Percentiles rank a stretch among this genome's conserved stretches.
Evolutionary conservation across 2,113 vertebrate genomes (phyloP).

Genomic region (Coturnix japonica): DNA sequence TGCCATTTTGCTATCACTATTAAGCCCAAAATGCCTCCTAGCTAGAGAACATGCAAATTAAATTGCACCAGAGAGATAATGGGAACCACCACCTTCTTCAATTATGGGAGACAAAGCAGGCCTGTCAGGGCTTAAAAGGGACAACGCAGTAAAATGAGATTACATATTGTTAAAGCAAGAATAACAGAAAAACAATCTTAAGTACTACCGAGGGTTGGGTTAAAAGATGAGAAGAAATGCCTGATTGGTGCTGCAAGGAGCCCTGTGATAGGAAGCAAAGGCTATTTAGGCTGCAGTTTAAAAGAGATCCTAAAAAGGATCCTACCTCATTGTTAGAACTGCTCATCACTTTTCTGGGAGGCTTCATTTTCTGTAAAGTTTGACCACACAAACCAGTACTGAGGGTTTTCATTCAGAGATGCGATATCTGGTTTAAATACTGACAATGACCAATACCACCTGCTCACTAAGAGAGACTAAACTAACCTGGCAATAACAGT

Average conservation of each 20-base stretch:
- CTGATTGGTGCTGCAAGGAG: conserved; percentile 54
- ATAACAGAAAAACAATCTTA: background rate
- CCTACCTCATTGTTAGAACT: conserved; percentile 71
- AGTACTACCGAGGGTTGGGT: background rate
- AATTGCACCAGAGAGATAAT: background rate
- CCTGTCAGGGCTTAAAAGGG: background rate
- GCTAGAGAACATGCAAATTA: conserved; percentile 65
- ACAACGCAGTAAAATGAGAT: background rate
- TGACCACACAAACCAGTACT: conserved; percentile 68
- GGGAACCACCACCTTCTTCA: conserved; percentile 52
- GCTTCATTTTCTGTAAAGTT: conserved; percentile 71
- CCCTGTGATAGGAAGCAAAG: conserved; percentile 50
- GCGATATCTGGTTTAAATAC: conserved; percentile 40
- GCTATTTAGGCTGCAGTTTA: conserved; percentile 35
- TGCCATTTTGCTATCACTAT: background rate
- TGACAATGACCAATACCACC: conserved; percentile 11
- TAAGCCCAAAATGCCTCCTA: conserved; percentile 28
- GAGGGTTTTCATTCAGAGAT: conserved; percentile 53
- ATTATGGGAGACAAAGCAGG: background rate
- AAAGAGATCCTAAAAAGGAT: conserved; percentile 57
- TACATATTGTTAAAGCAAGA: conserved; percentile 10
- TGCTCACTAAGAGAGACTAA: background rate
- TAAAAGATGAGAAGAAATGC: background rate
- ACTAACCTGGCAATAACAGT: background rate
- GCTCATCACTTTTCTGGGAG: conserved; percentile 69